Conservation (phyloP, 2,888 invertebrate species). For the Antitype chi region DNA sequence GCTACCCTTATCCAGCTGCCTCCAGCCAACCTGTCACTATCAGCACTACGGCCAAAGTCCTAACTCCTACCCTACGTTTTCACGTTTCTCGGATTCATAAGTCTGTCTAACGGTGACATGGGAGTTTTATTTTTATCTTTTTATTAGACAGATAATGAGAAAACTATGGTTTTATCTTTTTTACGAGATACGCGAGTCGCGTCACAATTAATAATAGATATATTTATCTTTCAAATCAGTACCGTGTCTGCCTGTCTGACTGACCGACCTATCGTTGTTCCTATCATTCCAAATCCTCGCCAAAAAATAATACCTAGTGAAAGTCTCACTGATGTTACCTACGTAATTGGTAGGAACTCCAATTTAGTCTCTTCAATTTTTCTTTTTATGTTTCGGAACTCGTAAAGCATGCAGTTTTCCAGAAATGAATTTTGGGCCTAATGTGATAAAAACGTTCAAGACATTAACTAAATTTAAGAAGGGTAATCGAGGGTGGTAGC, state of each 20-base stretch:
- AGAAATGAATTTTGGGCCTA: neutral
- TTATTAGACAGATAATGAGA: neutral
- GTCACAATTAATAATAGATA: neutral
- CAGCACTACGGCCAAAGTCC: neutral
- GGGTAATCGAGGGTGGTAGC: neutral
- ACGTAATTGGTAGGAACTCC: neutral
- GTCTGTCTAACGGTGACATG: neutral
- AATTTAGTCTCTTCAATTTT: neutral
- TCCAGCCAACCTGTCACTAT: too few species aligned
- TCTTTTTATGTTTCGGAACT: neutral
- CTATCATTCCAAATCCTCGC: neutral
- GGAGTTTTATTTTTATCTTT: neutral
- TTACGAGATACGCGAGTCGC: neutral
- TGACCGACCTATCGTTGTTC: neutral
- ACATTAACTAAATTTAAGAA: neutral
- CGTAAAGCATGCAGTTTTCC: neutral
- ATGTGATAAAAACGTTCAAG: neutral
- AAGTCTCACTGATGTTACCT: neutral
- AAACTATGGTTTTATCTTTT: slow-evolving; percentile 21
- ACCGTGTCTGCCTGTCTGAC: neutral
- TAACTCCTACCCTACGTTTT: neutral
- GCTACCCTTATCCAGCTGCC: neutral
- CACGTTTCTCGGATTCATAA: neutral
- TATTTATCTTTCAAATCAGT: neutral
- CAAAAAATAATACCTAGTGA: neutral